Conservation (phyloP, 2,888 invertebrate species). For the Trichopoda pennipes region DNA sequence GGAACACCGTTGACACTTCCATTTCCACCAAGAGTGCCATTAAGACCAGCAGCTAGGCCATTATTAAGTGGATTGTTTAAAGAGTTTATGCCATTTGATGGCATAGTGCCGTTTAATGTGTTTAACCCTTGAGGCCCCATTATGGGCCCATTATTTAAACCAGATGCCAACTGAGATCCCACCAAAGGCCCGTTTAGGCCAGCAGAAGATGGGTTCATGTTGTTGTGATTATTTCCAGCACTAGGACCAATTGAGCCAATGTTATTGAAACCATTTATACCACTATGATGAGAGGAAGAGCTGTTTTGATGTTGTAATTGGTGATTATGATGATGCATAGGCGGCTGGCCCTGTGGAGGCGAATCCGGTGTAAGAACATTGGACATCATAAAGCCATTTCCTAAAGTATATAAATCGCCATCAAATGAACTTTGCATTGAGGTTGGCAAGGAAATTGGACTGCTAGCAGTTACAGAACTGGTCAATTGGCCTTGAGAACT, state of each 20-base stretch:
- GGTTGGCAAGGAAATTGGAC: conserved; percentile 85
- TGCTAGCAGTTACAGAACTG: conserved; percentile 83
- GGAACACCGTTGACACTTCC: conserved; percentile 76
- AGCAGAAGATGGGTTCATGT: conserved; percentile 55
- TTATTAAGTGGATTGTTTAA: conserved; percentile 65
- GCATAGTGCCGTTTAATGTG: conserved; percentile 56
- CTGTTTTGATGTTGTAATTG: conserved; percentile 70
- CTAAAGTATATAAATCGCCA: conserved; percentile 84
- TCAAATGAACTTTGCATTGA: conserved; percentile 90
- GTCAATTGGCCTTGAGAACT: conserved; percentile 76
- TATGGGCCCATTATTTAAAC: conserved; percentile 49
- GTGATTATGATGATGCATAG: conserved; percentile 70
- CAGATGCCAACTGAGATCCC: conserved; percentile 72
- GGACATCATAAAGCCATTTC: conserved; percentile 81
- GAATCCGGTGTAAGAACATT: conserved; percentile 80
- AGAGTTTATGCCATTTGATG: conserved; percentile 58
- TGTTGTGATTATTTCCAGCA: conserved; percentile 69
- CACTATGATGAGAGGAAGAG: conserved; percentile 57
- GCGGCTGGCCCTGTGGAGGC: conserved; percentile 77
- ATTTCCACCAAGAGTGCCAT: conserved; percentile 65
- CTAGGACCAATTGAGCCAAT: conserved; percentile 69
- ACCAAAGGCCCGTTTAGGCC: conserved; percentile 69
- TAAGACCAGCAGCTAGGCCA: conserved; percentile 59
- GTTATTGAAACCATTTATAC: conserved; percentile 62
- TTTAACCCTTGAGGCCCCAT: conserved; percentile 67